A percentile compares a stretch with the other conserved stretches of the same genome.
phyloP scores from a whole-genome alignment of 2,888 invertebrate genomes.

The Vandiemenella viatica region DNA sequence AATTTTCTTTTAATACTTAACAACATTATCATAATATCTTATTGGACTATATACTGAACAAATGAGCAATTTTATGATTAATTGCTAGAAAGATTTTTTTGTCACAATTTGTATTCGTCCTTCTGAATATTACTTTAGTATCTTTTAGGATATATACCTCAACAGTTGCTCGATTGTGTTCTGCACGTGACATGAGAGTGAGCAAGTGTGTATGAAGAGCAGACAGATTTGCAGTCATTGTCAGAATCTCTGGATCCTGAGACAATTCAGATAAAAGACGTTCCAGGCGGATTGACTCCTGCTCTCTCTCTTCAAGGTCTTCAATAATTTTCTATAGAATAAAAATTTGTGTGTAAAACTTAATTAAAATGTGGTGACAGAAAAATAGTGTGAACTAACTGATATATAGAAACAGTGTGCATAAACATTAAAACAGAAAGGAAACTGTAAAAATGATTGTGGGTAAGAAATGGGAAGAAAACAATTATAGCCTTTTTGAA shows the following conservation, averaged over 20 bases:
- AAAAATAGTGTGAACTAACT: slow-evolving; percentile 31
- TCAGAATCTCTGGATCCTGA: slow-evolving; percentile 46
- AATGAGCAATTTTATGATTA: too few relatives aligned
- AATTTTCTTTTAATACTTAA: too few relatives aligned
- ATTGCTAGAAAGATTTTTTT: too few relatives aligned
- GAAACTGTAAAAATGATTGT: slow-evolving; percentile 17
- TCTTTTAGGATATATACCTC: slow-evolving; percentile 25
- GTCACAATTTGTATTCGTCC: too few relatives aligned
- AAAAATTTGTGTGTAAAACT: slow-evolving; percentile 1
- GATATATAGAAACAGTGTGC: not conserved
- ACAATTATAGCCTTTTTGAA: not conserved
- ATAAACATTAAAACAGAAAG: not conserved
- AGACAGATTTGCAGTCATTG: slow-evolving; percentile 38
- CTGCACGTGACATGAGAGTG: slow-evolving; percentile 49
- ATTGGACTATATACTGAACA: too few relatives aligned
- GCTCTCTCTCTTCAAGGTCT: slow-evolving; percentile 52
- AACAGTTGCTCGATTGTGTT: slow-evolving; percentile 42
- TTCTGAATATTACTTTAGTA: too few relatives aligned
- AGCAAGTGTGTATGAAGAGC: slow-evolving; percentile 48
- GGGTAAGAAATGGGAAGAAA: not conserved
- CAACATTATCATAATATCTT: too few relatives aligned
- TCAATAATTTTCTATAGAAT: slow-evolving; percentile 48
- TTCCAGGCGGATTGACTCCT: slow-evolving; percentile 47
- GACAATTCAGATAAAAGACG: slow-evolving; percentile 44
- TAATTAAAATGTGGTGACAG: slow-evolving; percentile 21